Evolutionary conservation across 92 coral and sea anemone species (phyloP).

Genomic region (Epizoanthus ramosus): DNA sequence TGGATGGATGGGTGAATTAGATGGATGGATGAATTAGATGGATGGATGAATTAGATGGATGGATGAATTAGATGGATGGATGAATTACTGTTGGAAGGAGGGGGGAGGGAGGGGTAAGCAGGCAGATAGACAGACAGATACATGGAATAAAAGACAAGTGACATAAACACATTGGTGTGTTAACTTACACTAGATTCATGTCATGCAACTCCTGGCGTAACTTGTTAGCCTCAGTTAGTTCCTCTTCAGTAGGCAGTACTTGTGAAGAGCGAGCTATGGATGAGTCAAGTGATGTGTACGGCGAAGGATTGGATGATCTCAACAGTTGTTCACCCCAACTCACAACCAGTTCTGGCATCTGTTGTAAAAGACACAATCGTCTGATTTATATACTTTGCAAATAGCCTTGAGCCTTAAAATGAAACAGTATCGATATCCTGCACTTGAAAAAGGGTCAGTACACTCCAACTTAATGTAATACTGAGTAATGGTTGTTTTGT

Average conservation of each 20-base stretch:
- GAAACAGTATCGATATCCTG: background rate
- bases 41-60: too few species aligned
- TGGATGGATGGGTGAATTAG: too few species aligned
- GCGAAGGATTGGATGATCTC: conserved; percentile 58
- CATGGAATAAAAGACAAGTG: background rate
- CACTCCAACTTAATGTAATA: background rate
- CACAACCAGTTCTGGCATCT: conserved; percentile 80
- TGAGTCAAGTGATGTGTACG: conserved; percentile 41
- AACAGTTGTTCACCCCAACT: conserved; percentile 67
- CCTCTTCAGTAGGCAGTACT: conserved; percentile 13
- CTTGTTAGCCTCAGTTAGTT: conserved; percentile 17
- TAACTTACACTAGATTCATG: conserved; percentile 19
- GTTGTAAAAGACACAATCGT: background rate
- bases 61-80: too few species aligned
- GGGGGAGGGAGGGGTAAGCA: too few species aligned
- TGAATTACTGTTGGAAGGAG: too few species aligned
- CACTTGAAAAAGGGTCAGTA: background rate
- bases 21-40: too few species aligned
- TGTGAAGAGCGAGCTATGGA: background rate
- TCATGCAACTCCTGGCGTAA: conserved; percentile 13
- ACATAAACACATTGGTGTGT: background rate
- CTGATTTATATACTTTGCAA: background rate
- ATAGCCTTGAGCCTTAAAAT: background rate
- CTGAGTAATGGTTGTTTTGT: too few species aligned
- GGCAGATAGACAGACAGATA: background rate